These are phyloP conservation scores for Nanorana parkeri DNA, from an alignment of 2,113 vertebrate genomes.

Conservation along the genomic window DNA sequence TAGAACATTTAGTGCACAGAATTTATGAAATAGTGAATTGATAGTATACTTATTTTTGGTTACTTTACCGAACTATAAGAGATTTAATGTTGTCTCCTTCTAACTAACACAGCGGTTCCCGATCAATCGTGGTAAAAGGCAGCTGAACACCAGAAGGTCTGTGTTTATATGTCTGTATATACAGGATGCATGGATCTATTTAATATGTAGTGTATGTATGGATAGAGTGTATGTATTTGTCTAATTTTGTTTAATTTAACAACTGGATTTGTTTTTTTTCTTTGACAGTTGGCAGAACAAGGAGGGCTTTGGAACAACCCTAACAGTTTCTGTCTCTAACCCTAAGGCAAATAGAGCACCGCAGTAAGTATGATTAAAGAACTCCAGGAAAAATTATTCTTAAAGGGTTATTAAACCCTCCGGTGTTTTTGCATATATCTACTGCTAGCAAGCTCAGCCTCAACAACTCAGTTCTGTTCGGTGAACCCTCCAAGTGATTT, in stretches of 20 bases:
- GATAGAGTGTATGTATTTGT: neutral
- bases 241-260: neutral
- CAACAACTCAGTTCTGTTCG: too few species aligned
- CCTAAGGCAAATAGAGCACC: conserved; percentile 61
- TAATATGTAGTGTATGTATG: too few species aligned
- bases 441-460: too few species aligned
- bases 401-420: too few species aligned
- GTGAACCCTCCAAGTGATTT: too few species aligned
- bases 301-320: conserved; percentile 66
- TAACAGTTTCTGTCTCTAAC: conserved; percentile 74
- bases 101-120: conserved; percentile 25
- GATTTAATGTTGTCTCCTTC: neutral
- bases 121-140: conserved; percentile 11
- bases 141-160: conserved; percentile 21
- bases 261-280: conserved; percentile 53
- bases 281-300: conserved; percentile 65
- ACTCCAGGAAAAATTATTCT: too few species aligned
- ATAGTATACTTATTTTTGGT: too few species aligned
- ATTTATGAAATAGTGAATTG: too few species aligned
- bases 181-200: too few species aligned
- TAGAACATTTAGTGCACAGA: too few species aligned
- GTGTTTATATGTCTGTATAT: neutral
- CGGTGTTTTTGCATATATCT: too few species aligned
- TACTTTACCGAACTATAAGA: too few species aligned
- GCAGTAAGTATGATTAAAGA: conserved; percentile 64